phyloP scores from a whole-genome alignment of 2,888 invertebrate genomes.

The Tiliacea aurago region DNA sequence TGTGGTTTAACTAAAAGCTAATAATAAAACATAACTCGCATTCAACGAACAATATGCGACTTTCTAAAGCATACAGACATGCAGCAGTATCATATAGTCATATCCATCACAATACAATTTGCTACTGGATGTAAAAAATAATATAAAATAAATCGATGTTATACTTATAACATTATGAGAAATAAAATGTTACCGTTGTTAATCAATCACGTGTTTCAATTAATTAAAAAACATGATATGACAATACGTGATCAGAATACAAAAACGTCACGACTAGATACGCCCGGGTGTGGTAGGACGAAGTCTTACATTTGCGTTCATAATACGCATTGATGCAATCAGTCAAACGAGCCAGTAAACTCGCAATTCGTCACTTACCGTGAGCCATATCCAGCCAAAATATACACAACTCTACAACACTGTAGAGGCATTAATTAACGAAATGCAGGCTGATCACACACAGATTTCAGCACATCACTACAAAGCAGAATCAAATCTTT shows the following conservation, averaged over 20 bases:
- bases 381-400: slow-evolving; percentile 15
- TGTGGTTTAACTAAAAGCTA: slow-evolving; percentile 41
- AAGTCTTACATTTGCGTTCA: slow-evolving; percentile 4
- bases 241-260: background rate
- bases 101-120: slow-evolving; percentile 28
- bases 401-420: slow-evolving; percentile 28
- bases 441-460: slow-evolving; percentile 72
- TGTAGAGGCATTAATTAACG: slow-evolving; percentile 27
- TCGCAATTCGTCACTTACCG: background rate
- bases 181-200: slow-evolving; percentile 2
- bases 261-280: slow-evolving; percentile 4
- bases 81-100: slow-evolving; percentile 23
- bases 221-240: slow-evolving; percentile 17
- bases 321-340: slow-evolving; percentile 13
- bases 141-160: too few species aligned
- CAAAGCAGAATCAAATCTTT: slow-evolving; percentile 80
- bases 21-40: slow-evolving; percentile 36
- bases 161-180: slow-evolving; percentile 19
- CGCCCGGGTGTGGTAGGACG: background rate
- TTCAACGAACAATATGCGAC: slow-evolving; percentile 33
- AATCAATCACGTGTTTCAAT: slow-evolving; percentile 19
- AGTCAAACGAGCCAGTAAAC: slow-evolving; percentile 18
- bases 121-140: slow-evolving; percentile 1
- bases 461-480: slow-evolving; percentile 76
- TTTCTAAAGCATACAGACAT: slow-evolving; percentile 19